These are phyloP conservation scores for Pherbina coryleti DNA, from an alignment of 2,888 invertebrate species.

Conservation along the genomic window DNA sequence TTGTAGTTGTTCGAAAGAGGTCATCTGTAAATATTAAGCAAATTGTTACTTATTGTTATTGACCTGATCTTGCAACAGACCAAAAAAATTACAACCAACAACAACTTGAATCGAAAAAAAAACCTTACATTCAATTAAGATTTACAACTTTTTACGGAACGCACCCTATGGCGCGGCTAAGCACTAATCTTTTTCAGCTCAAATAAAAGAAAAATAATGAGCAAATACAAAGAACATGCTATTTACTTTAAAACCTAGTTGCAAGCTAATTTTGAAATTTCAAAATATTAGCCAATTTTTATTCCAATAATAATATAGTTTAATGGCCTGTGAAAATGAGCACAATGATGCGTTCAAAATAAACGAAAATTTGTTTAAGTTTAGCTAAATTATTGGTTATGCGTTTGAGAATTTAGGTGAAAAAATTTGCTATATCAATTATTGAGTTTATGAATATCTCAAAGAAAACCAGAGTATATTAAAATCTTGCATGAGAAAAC, in stretches of 20 bases:
- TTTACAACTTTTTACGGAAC: conserved; percentile 38
- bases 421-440: too few relatives aligned
- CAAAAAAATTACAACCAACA: neutral
- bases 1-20: too few relatives aligned
- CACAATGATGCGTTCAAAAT: neutral
- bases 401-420: too few relatives aligned
- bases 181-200: too few relatives aligned
- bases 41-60: too few relatives aligned
- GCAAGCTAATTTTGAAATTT: neutral
- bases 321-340: neutral
- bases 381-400: neutral
- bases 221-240: too few relatives aligned
- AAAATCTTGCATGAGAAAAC: too few relatives aligned
- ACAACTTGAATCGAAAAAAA: neutral
- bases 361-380: neutral
- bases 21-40: too few relatives aligned
- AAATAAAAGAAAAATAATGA: conserved; percentile 4
- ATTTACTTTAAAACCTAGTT: too few relatives aligned
- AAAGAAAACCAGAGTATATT: too few relatives aligned
- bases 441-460: too few relatives aligned
- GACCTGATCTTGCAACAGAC: neutral
- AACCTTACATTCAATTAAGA: neutral
- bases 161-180: conserved; percentile 15
- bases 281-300: neutral
- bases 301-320: neutral